Percentiles rank a stretch among this genome's conserved stretches.
Evolutionary conservation across 2,888 invertebrate genomes (phyloP).

Genomic region (Tupiocoris notatus): DNA sequence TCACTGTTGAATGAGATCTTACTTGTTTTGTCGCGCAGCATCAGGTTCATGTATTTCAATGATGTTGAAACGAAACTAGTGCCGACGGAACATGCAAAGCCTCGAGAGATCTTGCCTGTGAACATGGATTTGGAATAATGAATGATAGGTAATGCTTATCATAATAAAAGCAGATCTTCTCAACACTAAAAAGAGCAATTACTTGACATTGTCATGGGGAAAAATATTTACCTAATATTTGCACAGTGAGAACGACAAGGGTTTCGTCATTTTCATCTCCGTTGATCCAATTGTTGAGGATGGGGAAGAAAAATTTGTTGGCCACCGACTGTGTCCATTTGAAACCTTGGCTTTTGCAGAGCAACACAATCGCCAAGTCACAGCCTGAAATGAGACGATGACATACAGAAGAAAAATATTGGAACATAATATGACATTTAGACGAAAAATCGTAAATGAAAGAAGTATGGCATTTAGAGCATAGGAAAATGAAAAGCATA

Average conservation of each 20-base stretch:
- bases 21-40: not conserved
- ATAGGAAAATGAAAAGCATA: too few species aligned
- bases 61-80: not conserved
- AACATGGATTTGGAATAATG: too few species aligned
- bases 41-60: not conserved
- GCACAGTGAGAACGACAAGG: not conserved
- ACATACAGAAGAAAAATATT: too few species aligned
- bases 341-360: slow-evolving; percentile 15
- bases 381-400: slow-evolving; percentile 8
- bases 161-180: too few species aligned
- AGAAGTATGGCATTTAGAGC: not conserved
- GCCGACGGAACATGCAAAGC: not conserved
- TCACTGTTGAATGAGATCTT: too few species aligned
- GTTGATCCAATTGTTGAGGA: not conserved
- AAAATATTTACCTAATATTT: slow-evolving; percentile 6
- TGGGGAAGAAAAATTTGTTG: slow-evolving; percentile 9
- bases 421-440: not conserved
- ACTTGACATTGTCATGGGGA: too few species aligned
- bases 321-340: not conserved
- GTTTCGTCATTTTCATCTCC: slow-evolving; percentile 9
- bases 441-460: not conserved
- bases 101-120: not conserved
- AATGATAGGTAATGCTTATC: too few species aligned
- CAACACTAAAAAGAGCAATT: too few species aligned
- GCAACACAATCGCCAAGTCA: slow-evolving; percentile 7